Conservation (phyloP, 2,888 invertebrate species). For the Pseudanteris insignis region DNA sequence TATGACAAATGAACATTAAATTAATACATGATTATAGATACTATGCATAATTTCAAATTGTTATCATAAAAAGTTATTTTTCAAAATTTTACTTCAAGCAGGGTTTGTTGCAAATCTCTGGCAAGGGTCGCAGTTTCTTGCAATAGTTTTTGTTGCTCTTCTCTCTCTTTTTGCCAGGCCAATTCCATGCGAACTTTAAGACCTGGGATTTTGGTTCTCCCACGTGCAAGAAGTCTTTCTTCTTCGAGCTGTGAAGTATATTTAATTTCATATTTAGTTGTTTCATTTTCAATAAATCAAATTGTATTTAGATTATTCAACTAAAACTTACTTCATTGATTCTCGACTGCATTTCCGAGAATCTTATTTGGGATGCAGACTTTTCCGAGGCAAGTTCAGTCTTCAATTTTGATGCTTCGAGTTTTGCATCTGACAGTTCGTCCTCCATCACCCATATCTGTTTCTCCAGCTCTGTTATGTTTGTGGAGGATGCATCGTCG, state of each 20-base stretch:
- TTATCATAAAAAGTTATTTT: too few relatives aligned
- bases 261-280: too few relatives aligned
- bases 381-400: slow-evolving; percentile 90
- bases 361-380: slow-evolving; percentile 84
- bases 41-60: not conserved
- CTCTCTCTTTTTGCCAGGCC: slow-evolving; percentile 93
- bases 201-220: slow-evolving; percentile 86
- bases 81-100: slow-evolving; percentile 83
- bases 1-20: slow-evolving; percentile 56
- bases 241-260: too few relatives aligned
- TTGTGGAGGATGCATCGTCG: slow-evolving; percentile 78
- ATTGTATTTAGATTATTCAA: not conserved
- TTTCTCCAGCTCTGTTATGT: slow-evolving; percentile 77
- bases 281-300: too few relatives aligned
- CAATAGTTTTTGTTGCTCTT: slow-evolving; percentile 88
- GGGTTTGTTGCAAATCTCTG: slow-evolving; percentile 84
- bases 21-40: slow-evolving; percentile 1
- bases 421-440: slow-evolving; percentile 83
- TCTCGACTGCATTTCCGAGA: slow-evolving; percentile 88
- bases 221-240: slow-evolving; percentile 83
- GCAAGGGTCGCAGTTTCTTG: slow-evolving; percentile 92
- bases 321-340: slow-evolving; percentile 75
- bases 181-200: slow-evolving; percentile 87
- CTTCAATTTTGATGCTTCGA: slow-evolving; percentile 84
- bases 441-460: slow-evolving; percentile 88